Base-by-base conservation (phyloP, 1,140 invertebrate species). In the Drosophila elegans region DNA sequence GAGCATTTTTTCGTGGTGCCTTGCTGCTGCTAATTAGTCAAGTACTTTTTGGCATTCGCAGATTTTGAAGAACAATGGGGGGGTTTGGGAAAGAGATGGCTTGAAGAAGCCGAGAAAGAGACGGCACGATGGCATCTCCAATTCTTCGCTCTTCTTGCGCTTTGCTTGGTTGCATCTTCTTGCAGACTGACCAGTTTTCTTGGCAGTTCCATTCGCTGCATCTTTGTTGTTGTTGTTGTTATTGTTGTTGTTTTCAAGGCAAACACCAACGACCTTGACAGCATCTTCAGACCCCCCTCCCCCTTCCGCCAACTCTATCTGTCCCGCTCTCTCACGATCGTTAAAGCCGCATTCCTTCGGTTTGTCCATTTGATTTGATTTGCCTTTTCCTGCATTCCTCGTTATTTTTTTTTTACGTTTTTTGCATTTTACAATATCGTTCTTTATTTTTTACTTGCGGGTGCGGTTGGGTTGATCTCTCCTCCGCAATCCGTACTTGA, bases 301-400 rank as follows among this genome's bases (percentile, higher is more conserved):
- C 46, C 1, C 12, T n/a, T 10, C 55, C 3, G 12, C 4, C 13
- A 25, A 7, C 9, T 29, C 16, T 36, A 0, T 25, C 13, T 4
- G 0, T 16, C 36, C 53, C 21, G 27, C 45, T 44, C 39, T 9
- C 21, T 61, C 27, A 25, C 11, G 32, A 54, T 78, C 55, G 51
- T 78, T 74, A 72, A 69, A 68, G 64, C 74, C 63, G 64, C 74
- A 78, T 78, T 78, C 74, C 74, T 74, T 61, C 34, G 74, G 73
- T 46, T 76, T 51, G 74, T 69, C 74, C 74, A 69, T 77, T 78
- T 78, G 74, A 76, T 76, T 76, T 76, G 72, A 78, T 78, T 78
- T 78, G 74, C 64, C 66, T 68, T 76, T 76, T 77, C 42, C 74
- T 77, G 53, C 51, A 71, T 71, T 71, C 67, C 52, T 73, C 13